Conservation (phyloP, 1,140 invertebrate genomes). For the Probaryconus sp. region DNA sequence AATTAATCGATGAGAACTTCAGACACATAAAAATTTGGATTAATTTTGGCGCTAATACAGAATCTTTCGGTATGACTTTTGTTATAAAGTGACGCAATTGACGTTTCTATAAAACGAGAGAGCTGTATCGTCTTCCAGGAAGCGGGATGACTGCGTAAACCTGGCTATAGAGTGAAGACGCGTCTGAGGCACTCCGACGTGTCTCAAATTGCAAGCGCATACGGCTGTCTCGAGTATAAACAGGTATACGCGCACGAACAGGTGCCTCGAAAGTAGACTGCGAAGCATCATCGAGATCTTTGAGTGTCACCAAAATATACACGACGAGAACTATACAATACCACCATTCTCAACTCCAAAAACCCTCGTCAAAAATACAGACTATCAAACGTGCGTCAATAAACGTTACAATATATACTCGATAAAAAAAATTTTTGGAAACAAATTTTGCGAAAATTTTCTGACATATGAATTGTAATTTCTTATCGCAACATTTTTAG, state of each 20-base stretch:
- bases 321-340: neutral
- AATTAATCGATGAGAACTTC: too few species aligned
- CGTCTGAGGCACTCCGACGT: slow-evolving; percentile 9
- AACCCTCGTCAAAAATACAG: too few species aligned
- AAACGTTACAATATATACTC: too few species aligned
- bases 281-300: slow-evolving; percentile 8
- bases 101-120: slow-evolving; percentile 13
- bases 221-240: slow-evolving; percentile 32
- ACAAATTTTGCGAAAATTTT: too few species aligned
- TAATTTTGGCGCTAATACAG: too few species aligned
- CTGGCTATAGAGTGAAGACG: too few species aligned
- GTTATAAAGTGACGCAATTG: slow-evolving; percentile 13
- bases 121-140: slow-evolving; percentile 39
- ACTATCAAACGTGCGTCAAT: too few species aligned
- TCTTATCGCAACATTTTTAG: too few species aligned
- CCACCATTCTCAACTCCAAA: neutral
- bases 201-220: slow-evolving; percentile 39
- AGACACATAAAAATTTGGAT: too few species aligned
- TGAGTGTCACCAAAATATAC: neutral
- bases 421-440: too few species aligned
- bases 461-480: too few species aligned
- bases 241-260: slow-evolving; percentile 26
- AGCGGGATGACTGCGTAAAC: slow-evolving; percentile 22
- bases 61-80: too few species aligned
- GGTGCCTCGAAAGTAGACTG: slow-evolving; percentile 9